phyloP scores from a whole-genome alignment of 2,797 vertebrate genomes.

The Pelodytes ibericus region DNA sequence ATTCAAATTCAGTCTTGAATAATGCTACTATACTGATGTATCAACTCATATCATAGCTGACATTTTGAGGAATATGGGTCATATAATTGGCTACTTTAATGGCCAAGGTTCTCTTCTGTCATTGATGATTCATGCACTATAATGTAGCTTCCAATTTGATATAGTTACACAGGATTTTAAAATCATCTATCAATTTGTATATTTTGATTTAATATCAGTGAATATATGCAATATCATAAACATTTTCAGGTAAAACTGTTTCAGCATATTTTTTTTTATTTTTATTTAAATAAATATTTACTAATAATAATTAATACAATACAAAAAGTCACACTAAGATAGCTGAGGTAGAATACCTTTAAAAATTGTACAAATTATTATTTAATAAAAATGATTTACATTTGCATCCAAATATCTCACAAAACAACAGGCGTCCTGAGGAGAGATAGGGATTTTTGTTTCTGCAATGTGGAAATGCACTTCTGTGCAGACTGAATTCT shows the following conservation, averaged over 20 bases:
- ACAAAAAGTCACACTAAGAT: too few relatives aligned
- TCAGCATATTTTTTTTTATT: too few relatives aligned
- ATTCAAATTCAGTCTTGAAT: too few relatives aligned
- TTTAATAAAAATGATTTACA: too few relatives aligned
- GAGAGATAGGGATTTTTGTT: slow-evolving; percentile 57
- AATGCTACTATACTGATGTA: background rate
- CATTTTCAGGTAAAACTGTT: too few relatives aligned
- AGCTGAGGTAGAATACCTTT: too few relatives aligned
- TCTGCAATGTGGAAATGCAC: slow-evolving; percentile 40
- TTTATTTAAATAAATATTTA: too few relatives aligned
- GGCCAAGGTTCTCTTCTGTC: background rate
- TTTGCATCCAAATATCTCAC: slow-evolving; percentile 46
- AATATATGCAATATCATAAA: too few relatives aligned
- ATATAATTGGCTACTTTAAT: background rate
- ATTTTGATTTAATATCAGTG: background rate
- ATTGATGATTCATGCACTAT: background rate
- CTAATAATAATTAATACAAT: too few relatives aligned
- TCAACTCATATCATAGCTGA: background rate
- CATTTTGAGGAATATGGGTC: too few relatives aligned
- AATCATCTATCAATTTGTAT: background rate
- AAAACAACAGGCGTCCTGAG: slow-evolving; percentile 60
- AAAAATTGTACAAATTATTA: too few relatives aligned
- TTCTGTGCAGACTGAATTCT: slow-evolving; percentile 36
- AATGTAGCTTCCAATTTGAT: background rate
- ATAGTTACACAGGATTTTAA: background rate